A percentile compares a stretch with the other conserved stretches of the same genome.
Evolutionary conservation across 1,140 invertebrate species (phyloP).

Genomic region (Pentalonia nigronervosa): DNA sequence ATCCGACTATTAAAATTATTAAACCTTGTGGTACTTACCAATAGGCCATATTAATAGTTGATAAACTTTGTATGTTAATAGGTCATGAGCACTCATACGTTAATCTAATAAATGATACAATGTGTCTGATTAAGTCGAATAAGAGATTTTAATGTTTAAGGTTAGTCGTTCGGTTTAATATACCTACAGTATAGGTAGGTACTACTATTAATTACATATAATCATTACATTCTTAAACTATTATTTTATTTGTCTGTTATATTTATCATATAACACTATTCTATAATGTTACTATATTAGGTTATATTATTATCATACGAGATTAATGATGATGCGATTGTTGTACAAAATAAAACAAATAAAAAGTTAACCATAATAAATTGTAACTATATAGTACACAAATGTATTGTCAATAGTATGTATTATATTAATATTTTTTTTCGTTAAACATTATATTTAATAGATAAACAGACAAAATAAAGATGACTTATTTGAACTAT

Average conservation of each 20-base stretch:
- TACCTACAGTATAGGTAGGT: not conserved
- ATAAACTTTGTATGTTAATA: slow-evolving; percentile 7
- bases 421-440: too few relatives aligned
- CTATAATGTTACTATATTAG: too few relatives aligned
- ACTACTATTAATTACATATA: not conserved
- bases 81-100: not conserved
- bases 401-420: too few relatives aligned
- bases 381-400: too few relatives aligned
- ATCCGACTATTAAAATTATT: not conserved
- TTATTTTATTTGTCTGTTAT: not conserved
- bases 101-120: not conserved
- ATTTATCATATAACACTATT: not conserved
- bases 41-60: not conserved
- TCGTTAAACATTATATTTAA: too few relatives aligned
- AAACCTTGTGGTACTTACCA: not conserved
- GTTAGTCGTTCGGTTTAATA: not conserved
- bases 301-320: not conserved
- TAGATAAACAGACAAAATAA: too few relatives aligned
- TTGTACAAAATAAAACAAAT: not conserved
- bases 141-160: not conserved
- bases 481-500: too few relatives aligned
- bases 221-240: not conserved
- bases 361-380: not conserved
- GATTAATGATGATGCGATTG: not conserved
- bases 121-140: not conserved